Conservation (phyloP, 1,140 invertebrate species). For the Acromyrmex charruanus region DNA sequence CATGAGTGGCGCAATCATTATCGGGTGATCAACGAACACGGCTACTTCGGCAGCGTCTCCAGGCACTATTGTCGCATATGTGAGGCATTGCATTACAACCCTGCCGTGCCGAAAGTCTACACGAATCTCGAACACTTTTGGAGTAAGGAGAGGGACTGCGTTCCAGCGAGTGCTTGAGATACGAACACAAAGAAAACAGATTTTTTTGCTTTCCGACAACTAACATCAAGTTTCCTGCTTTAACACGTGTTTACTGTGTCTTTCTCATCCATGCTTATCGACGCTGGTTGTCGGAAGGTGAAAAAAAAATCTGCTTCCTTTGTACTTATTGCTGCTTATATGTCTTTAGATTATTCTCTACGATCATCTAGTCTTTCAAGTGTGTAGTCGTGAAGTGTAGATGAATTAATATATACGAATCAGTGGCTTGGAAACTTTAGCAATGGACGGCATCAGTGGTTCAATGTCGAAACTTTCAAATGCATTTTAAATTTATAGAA, state of each 20-base stretch:
- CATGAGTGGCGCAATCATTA: conserved; percentile 91
- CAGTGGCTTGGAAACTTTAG: not conserved
- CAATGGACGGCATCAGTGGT: not conserved
- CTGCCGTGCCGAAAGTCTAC: conserved; percentile 86
- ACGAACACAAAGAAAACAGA: no score
- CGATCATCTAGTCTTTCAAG: conserved; percentile 19
- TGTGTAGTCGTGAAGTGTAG: not conserved
- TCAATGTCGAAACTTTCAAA: not conserved
- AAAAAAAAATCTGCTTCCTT: no score
- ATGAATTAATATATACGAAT: not conserved
- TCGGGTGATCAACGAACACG: conserved; percentile 91
- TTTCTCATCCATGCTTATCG: no score
- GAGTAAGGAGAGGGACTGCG: conserved; percentile 85
- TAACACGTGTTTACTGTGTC: no score
- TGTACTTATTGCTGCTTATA: no score
- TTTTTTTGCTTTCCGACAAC: no score
- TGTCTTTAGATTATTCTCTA: not conserved
- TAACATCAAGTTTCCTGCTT: no score
- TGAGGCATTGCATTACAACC: conserved; percentile 90
- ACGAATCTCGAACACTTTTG: conserved; percentile 85
- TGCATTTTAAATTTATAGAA: not conserved
- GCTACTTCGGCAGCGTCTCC: conserved; percentile 89
- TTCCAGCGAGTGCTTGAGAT: not conserved
- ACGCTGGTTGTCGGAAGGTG: no score
- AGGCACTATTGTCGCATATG: conserved; percentile 94